A percentile compares a stretch with the other conserved stretches of the same genome.
Evolutionary conservation across 2,797 vertebrate species (phyloP).

Genomic region (Knipowitschia caucasica): DNA sequence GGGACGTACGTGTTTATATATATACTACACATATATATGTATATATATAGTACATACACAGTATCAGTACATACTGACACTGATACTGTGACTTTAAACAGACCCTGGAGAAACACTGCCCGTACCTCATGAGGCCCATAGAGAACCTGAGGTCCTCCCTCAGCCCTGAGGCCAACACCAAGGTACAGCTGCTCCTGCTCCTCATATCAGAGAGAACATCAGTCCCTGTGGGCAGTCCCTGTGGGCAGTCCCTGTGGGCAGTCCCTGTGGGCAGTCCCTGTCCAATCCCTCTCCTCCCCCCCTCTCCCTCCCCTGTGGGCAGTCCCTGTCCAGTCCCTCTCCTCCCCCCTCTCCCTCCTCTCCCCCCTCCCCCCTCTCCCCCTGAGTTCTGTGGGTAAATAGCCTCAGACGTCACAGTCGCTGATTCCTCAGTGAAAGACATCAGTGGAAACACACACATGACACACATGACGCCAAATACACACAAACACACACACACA

Average conservation of each 20-base stretch:
- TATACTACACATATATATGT: too few relatives aligned
- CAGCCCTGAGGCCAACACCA: constrained; percentile 82
- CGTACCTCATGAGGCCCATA: constrained; percentile 85
- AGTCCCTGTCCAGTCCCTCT: too few relatives aligned
- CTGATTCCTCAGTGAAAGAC: constrained; percentile 61
- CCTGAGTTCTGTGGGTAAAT: too few relatives aligned
- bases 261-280: too few relatives aligned
- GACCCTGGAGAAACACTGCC: constrained; percentile 84
- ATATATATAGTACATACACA: neutral
- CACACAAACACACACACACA: constrained; percentile 49
- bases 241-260: too few relatives aligned
- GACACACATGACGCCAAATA: constrained; percentile 46
- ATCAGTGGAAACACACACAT: constrained; percentile 65
- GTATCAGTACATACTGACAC: constrained; percentile 5
- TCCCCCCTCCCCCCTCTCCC: constrained; percentile 57
- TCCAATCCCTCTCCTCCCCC: too few relatives aligned
- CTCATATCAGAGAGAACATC: too few relatives aligned
- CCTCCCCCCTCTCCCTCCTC: constrained; percentile 37
- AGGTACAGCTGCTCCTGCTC: constrained; percentile 76
- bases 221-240: too few relatives aligned
- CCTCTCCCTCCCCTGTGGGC: too few relatives aligned
- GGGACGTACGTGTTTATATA: too few relatives aligned
- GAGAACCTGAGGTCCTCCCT: constrained; percentile 75
- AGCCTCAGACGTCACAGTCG: constrained; percentile 71
- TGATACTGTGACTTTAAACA: constrained; percentile 41